phyloP scores from a whole-genome alignment of 2,113 vertebrate genomes.

The Eurypyga helias region DNA sequence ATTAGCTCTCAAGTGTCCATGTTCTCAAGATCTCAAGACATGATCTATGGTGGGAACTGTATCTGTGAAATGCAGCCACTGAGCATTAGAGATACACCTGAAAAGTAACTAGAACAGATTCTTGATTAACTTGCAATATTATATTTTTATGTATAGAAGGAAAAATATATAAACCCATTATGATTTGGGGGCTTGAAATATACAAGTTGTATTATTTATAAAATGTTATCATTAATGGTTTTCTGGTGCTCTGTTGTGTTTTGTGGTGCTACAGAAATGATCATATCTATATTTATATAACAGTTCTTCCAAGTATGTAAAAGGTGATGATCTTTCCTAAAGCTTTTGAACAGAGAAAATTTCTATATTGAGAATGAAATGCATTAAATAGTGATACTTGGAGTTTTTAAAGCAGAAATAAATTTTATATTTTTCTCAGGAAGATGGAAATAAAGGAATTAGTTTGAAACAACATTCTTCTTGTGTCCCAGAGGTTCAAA shows the following conservation, averaged over 20 bases:
- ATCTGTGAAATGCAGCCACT: neutral
- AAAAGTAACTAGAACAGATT: neutral
- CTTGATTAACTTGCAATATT: neutral
- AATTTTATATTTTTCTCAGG: neutral
- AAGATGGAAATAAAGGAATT: rapidly evolving
- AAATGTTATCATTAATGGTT: neutral
- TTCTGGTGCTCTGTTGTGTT: neutral
- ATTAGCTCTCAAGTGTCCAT: neutral
- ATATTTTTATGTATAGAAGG: neutral
- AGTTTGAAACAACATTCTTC: neutral
- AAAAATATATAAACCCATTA: neutral
- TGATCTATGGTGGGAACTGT: neutral
- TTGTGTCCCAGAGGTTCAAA: neutral
- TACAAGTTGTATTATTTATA: neutral
- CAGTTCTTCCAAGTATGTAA: neutral
- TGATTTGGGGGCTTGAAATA: neutral
- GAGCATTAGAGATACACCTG: neutral
- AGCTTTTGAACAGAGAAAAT: neutral
- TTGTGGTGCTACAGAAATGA: neutral
- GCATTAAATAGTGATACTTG: neutral
- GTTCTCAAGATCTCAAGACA: neutral
- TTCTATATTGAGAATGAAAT: neutral
- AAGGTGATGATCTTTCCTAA: neutral
- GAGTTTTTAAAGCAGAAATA: neutral
- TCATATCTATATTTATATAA: neutral